phyloP scores from a whole-genome alignment of 1,140 invertebrate species.

The Tetragonula clypearis region DNA sequence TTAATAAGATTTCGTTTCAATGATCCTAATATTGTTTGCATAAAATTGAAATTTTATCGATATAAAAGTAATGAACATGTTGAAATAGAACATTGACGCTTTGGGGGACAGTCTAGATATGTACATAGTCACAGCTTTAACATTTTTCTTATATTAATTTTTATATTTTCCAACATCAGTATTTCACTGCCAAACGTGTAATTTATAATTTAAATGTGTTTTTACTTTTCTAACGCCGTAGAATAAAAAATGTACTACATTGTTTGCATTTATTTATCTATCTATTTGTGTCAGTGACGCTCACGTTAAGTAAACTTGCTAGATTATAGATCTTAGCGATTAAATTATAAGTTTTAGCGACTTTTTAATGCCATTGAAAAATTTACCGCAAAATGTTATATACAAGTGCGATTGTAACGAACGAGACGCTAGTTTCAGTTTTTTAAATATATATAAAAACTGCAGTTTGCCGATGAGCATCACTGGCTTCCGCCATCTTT shows the following conservation, averaged over 20 bases:
- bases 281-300: background rate
- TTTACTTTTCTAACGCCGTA: background rate
- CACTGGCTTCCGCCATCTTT: conserved; percentile 29
- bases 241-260: no score
- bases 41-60: background rate
- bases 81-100: background rate
- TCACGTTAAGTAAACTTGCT: background rate
- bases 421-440: no score
- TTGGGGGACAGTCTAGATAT: background rate
- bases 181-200: background rate
- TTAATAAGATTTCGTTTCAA: background rate
- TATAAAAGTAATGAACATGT: background rate
- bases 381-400: background rate
- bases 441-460: background rate
- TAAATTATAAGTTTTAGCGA: background rate
- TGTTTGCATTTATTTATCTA: background rate
- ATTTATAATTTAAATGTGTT: background rate
- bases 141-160: background rate
- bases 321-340: background rate
- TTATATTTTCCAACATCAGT: background rate
- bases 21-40: background rate
- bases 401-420: background rate
- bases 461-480: background rate
- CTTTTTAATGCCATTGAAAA: background rate
- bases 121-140: background rate